These are phyloP conservation scores for Artemia franciscana DNA, from an alignment of 1,140 invertebrate species.

Conservation along the genomic window DNA sequence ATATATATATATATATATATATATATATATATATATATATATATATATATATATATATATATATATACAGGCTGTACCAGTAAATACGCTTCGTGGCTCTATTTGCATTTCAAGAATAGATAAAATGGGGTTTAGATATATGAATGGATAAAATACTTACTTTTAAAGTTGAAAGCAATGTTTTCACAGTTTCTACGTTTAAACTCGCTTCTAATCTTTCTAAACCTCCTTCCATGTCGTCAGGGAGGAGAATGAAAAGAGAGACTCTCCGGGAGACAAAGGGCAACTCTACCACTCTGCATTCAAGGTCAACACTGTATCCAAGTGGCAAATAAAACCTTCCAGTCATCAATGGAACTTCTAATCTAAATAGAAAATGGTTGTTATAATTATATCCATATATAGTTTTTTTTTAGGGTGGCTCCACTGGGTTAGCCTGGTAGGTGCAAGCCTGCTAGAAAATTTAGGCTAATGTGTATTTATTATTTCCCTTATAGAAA, in stretches of 20 bases:
- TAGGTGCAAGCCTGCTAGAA: too few species aligned
- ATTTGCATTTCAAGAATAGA: too few species aligned
- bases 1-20: too few species aligned
- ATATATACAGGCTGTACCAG: too few species aligned
- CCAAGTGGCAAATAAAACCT: conserved; percentile 18
- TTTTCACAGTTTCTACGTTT: conserved; percentile 17
- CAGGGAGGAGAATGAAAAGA: conserved; percentile 20
- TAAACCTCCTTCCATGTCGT: conserved; percentile 15
- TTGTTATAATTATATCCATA: conserved; percentile 1
- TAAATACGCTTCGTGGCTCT: too few species aligned
- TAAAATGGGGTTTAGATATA: too few species aligned
- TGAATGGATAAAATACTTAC: conserved; percentile 12
- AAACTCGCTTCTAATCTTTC: conserved; percentile 15
- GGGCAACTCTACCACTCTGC: conserved; percentile 18
- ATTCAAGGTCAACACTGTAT: conserved; percentile 16
- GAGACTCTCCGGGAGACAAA: conserved; percentile 15
- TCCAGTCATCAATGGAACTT: conserved; percentile 21
- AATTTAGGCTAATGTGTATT: too few species aligned
- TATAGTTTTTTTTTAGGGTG: background rate
- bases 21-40: too few species aligned
- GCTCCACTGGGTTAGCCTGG: too few species aligned
- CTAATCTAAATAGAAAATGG: conserved; percentile 13
- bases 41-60: too few species aligned
- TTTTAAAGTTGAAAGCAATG: conserved; percentile 17
- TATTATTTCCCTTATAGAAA: too few species aligned